phyloP scores from a whole-genome alignment of 2,888 invertebrate species.

The Idaea aversata region DNA sequence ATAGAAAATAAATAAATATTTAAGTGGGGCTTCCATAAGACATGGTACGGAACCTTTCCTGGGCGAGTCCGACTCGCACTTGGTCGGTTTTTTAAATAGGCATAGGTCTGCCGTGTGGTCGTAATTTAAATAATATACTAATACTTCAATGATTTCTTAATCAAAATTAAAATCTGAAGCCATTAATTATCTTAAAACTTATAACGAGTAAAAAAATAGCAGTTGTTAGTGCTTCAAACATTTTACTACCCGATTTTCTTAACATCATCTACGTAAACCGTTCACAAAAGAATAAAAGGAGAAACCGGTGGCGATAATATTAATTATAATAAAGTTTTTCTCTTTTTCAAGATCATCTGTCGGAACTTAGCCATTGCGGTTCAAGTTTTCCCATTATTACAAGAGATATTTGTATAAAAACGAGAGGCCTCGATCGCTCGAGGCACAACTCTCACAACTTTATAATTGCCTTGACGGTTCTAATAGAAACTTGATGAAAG shows the following conservation, averaged over 20 bases:
- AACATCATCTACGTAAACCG: not conserved
- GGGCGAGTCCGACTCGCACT: too few species aligned
- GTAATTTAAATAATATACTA: too few species aligned
- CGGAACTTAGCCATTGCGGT: conserved; percentile 51
- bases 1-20: too few species aligned
- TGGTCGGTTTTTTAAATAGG: too few species aligned
- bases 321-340: conserved; percentile 50
- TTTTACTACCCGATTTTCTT: not conserved
- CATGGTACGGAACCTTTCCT: too few species aligned
- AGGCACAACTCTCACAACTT: conserved; percentile 51
- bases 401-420: conserved; percentile 74
- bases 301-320: conserved; percentile 29
- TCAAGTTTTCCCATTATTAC: conserved; percentile 76
- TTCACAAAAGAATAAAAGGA: conserved; percentile 27
- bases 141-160: too few species aligned
- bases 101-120: too few species aligned
- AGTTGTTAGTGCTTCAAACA: not conserved
- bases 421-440: conserved; percentile 52
- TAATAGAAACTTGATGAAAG: conserved; percentile 77
- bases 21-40: too few species aligned
- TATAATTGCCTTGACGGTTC: conserved; percentile 75
- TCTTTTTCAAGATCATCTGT: conserved; percentile 65
- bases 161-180: too few species aligned
- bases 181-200: too few species aligned
- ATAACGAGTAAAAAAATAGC: too few species aligned